Evolutionary conservation across 2,113 vertebrate genomes (phyloP).

Genomic region (Miniopterus natalensis): DNA sequence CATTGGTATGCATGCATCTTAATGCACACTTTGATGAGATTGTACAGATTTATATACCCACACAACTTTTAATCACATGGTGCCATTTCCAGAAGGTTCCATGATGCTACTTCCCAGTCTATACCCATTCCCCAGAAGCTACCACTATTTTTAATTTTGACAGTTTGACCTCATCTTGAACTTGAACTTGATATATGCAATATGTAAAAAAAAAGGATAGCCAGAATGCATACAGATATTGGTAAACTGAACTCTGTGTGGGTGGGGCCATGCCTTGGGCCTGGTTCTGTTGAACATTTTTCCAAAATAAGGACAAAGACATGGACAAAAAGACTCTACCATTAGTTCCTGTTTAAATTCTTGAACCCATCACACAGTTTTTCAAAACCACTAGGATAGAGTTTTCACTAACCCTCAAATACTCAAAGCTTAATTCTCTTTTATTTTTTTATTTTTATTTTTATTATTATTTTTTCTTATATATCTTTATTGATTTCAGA

Average conservation of each 20-base stretch:
- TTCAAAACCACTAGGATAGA: background rate
- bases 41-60: background rate
- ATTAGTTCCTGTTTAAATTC: slow-evolving; percentile 6
- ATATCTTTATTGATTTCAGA: too few species aligned
- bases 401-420: background rate
- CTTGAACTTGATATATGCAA: background rate
- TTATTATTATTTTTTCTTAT: too few species aligned
- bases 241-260: background rate
- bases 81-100: background rate
- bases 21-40: background rate
- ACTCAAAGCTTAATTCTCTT: background rate
- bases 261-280: background rate
- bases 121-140: background rate
- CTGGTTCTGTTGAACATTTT: background rate
- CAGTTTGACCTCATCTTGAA: background rate
- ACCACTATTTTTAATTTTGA: background rate
- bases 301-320: background rate
- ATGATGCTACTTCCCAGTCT: background rate
- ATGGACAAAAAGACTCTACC: background rate
- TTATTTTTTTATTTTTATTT: background rate
- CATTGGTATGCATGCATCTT: background rate
- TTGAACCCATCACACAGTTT: slow-evolving; percentile 4
- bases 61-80: background rate
- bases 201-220: background rate
- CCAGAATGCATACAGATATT: background rate